Evolutionary conservation across 2,797 vertebrate genomes (phyloP).

Genomic region (Hybognathus amarus): DNA sequence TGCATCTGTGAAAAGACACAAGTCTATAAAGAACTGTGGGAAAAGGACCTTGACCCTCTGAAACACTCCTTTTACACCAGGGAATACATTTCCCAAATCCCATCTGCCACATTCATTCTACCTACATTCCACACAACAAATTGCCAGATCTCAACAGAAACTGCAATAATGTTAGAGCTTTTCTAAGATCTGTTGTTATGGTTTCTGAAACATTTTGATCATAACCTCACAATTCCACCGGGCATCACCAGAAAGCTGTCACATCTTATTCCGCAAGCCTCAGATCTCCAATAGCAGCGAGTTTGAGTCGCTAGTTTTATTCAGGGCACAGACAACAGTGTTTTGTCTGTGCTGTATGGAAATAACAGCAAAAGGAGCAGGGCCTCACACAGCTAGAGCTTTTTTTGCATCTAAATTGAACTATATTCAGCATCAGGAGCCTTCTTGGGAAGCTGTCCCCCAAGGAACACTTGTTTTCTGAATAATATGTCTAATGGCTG

Average conservation of each 20-base stretch:
- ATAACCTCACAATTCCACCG: conserved; percentile 24
- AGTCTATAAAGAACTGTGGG: conserved; percentile 61
- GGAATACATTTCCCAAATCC: conserved; percentile 19
- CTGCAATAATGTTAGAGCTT: conserved; percentile 20
- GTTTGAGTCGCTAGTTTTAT: conserved; percentile 38
- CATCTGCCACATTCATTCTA: neutral
- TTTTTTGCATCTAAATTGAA: conserved; percentile 48
- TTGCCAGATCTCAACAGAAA: conserved; percentile 4
- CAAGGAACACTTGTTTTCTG: conserved; percentile 7
- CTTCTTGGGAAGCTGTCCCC: conserved; percentile 20
- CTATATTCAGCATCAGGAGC: conserved; percentile 42
- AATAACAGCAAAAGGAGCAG: conserved; percentile 28
- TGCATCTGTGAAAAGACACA: conserved; percentile 69
- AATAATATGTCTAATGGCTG: conserved; percentile 33
- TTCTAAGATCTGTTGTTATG: conserved; percentile 34
- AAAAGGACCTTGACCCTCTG: conserved; percentile 54
- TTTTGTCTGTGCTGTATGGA: conserved; percentile 40
- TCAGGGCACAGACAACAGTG: conserved; percentile 39
- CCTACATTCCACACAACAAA: neutral
- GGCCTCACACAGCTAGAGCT: conserved; percentile 40
- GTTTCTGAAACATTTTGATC: conserved; percentile 37
- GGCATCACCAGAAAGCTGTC: conserved; percentile 37
- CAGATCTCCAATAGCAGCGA: conserved; percentile 36
- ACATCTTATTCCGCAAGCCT: conserved; percentile 21
- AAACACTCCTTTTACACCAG: conserved; percentile 3